phyloP scores from a whole-genome alignment of 2,113 vertebrate species.

The Periophthalmus modestus region DNA sequence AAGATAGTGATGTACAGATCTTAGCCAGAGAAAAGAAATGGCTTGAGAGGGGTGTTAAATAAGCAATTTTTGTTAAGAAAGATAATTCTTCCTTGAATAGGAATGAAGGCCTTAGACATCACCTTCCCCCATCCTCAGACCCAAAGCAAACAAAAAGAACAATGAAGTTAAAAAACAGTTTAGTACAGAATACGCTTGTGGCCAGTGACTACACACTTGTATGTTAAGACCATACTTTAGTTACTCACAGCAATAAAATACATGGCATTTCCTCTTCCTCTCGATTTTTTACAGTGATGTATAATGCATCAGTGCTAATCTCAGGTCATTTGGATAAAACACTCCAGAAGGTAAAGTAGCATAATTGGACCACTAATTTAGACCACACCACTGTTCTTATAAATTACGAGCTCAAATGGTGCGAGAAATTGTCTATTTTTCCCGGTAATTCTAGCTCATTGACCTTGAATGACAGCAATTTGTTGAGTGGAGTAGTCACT shows the following conservation, averaged over 20 bases:
- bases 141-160: too few relatives aligned
- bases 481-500: conserved; percentile 61
- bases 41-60: too few relatives aligned
- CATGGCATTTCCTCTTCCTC: background rate
- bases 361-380: conserved; percentile 63
- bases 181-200: too few relatives aligned
- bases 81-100: too few relatives aligned
- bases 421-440: conserved; percentile 63
- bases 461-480: conserved; percentile 75
- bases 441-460: conserved; percentile 66
- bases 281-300: background rate
- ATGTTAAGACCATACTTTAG: background rate
- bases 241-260: background rate
- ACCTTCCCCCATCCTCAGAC: too few relatives aligned
- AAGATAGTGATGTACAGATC: too few relatives aligned
- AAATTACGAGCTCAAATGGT: conserved; percentile 67
- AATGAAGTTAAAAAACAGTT: too few relatives aligned
- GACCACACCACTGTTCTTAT: conserved; percentile 62
- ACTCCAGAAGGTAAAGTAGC: conserved; percentile 43
- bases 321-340: conserved; percentile 47
- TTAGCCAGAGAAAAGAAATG: too few relatives aligned
- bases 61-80: too few relatives aligned
- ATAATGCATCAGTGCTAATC: conserved; percentile 14
- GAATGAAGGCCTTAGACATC: too few relatives aligned
- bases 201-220: too few relatives aligned